Conservation (phyloP, 2,797 vertebrate species). For the Macroramphosus scolopax region DNA sequence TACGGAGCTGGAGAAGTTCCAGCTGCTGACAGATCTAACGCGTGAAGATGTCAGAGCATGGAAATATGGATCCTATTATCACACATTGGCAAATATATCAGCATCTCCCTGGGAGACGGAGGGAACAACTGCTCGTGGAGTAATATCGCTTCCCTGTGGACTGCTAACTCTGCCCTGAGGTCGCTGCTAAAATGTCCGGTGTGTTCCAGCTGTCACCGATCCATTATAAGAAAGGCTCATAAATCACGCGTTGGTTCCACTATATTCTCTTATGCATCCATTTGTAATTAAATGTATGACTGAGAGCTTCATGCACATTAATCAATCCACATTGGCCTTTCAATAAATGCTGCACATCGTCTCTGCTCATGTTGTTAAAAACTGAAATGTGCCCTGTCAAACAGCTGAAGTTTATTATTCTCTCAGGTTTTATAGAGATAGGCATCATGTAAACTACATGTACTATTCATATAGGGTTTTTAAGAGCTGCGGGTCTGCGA, state of each 20-base stretch:
- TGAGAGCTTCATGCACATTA: constrained; percentile 13
- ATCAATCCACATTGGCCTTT: constrained; percentile 14
- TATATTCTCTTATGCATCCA: constrained; percentile 15
- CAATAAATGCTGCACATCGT: constrained; percentile 23
- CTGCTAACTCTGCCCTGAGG: constrained; percentile 52
- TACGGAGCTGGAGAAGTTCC: constrained; percentile 54
- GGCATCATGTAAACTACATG: constrained; percentile 8
- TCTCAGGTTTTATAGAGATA: constrained; percentile 4
- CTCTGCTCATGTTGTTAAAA: constrained; percentile 2
- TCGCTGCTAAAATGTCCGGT: constrained; percentile 45
- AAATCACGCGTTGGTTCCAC: constrained; percentile 36
- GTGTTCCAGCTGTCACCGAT: constrained; percentile 46
- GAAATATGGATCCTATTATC: constrained; percentile 70
- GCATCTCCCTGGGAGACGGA: constrained; percentile 56
- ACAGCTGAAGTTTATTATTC: too few relatives aligned
- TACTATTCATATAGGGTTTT: too few relatives aligned
- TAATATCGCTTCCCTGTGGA: constrained; percentile 53
- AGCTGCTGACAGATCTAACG: constrained; percentile 56
- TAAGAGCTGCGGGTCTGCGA: constrained; percentile 16
- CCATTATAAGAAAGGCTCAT: constrained; percentile 32
- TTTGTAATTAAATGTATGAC: constrained; percentile 9
- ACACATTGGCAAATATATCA: constrained; percentile 62
- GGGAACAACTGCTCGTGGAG: constrained; percentile 62
- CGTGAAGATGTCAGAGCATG: constrained; percentile 53
- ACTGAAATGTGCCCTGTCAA: too few relatives aligned